A percentile compares a stretch with the other conserved stretches of the same genome.
Conservation (phyloP, 2,888 invertebrate species). For the Phragmatobia fuliginosa region DNA sequence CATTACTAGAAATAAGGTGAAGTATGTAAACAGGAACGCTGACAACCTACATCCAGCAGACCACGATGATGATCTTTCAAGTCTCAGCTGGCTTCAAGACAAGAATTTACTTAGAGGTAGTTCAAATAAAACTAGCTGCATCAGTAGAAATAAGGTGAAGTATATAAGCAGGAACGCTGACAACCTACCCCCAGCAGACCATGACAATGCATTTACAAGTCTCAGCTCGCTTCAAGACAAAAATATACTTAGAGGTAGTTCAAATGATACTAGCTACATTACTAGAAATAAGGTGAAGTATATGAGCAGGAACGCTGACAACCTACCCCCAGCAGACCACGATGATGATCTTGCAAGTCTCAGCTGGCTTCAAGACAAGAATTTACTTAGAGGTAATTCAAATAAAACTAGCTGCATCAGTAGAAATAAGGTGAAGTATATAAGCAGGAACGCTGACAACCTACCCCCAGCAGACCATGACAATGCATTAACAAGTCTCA, state of each 20-base stretch:
- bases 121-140: constrained; percentile 17
- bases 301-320: constrained; percentile 82
- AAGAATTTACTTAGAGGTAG: constrained; percentile 95
- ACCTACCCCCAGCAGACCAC: constrained; percentile 81
- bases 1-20: background rate
- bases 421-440: background rate
- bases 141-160: background rate
- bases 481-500: no score
- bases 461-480: no score
- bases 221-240: no score
- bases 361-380: constrained; percentile 96
- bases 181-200: no score
- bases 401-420: constrained; percentile 1
- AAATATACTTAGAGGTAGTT: no score
- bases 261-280: no score
- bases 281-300: no score
- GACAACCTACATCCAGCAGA: constrained; percentile 81
- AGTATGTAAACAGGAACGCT: no score
- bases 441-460: no score
- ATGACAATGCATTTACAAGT: no score
- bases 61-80: constrained; percentile 95
- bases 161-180: no score
- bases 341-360: constrained; percentile 97
- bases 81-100: constrained; percentile 97
- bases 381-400: constrained; percentile 93